These are phyloP conservation scores for Lacerta bilineata DNA, from an alignment of 2,797 vertebrate species.

Conservation along the genomic window DNA sequence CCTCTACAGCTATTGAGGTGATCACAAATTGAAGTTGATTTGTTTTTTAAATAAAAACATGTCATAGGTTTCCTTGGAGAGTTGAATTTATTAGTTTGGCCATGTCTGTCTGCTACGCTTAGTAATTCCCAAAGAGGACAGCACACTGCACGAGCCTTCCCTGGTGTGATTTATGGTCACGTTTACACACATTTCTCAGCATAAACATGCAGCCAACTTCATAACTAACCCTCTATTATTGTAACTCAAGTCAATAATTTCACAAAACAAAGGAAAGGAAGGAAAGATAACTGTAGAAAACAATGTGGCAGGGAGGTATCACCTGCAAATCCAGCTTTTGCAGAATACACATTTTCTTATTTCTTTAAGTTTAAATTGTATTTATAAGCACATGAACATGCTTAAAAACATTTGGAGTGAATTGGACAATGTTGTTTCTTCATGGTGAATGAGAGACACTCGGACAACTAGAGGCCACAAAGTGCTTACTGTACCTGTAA, in stretches of 20 bases:
- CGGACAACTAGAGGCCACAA: neutral
- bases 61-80: neutral
- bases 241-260: conserved; percentile 16
- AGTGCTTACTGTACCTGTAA: neutral
- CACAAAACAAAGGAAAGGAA: neutral
- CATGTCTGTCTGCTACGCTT: neutral
- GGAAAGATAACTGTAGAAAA: neutral
- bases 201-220: conserved; percentile 17
- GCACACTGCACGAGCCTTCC: neutral
- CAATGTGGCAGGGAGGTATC: neutral
- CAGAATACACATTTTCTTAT: neutral
- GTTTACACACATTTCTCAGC: neutral
- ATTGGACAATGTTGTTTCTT: too few species aligned
- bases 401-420: neutral
- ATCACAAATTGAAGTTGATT: neutral
- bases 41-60: neutral
- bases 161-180: neutral
- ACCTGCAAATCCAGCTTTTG: neutral
- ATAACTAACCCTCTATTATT: conserved; percentile 18
- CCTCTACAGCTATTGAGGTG: neutral
- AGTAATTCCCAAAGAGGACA: conserved; percentile 39
- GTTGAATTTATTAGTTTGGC: neutral
- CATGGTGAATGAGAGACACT: too few species aligned
- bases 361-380: neutral
- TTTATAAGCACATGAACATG: neutral